Evolutionary conservation across 2,797 vertebrate genomes (phyloP).

Genomic region (Trachops cirrhosus): DNA sequence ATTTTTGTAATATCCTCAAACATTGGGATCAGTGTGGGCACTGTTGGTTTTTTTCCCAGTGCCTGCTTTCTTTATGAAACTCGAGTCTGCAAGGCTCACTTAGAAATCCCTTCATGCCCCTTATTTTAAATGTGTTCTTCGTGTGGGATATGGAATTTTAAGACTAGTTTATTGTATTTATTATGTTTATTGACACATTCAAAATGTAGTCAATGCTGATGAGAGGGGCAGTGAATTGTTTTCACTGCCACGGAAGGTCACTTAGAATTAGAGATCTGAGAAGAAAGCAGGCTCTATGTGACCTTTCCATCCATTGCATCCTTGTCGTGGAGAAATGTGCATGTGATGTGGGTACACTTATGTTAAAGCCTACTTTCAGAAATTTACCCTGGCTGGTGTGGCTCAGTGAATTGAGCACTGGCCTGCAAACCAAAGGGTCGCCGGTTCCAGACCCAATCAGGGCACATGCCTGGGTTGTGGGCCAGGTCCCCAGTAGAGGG

Average conservation of each 20-base stretch:
- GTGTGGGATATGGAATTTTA: constrained; percentile 51
- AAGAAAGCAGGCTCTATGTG: neutral
- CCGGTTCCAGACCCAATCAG: too few species aligned
- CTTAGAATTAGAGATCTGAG: constrained; percentile 63
- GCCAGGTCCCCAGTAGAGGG: too few species aligned
- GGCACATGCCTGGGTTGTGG: too few species aligned
- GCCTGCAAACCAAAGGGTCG: too few species aligned
- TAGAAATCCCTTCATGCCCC: neutral
- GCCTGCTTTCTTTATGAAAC: constrained; percentile 33
- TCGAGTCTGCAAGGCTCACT: neutral
- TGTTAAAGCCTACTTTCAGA: constrained; percentile 37
- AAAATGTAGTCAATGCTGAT: constrained; percentile 23
- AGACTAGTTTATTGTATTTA: constrained; percentile 50
- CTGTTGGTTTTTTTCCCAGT: neutral
- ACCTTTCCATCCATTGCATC: neutral
- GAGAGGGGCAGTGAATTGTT: constrained; percentile 37
- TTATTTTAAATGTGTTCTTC: constrained; percentile 21
- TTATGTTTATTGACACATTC: constrained; percentile 55
- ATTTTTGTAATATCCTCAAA: constrained; percentile 47
- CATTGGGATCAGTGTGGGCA: neutral
- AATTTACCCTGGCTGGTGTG: neutral
- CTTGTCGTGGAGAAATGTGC: neutral
- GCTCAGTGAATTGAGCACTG: too few species aligned
- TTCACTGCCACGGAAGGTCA: constrained; percentile 52
- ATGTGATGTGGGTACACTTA: neutral